Evolutionary conservation across 2,888 invertebrate genomes (phyloP), one percentile per base, ranked within the genome.

Genomic region (Patella pellucida): DNA sequence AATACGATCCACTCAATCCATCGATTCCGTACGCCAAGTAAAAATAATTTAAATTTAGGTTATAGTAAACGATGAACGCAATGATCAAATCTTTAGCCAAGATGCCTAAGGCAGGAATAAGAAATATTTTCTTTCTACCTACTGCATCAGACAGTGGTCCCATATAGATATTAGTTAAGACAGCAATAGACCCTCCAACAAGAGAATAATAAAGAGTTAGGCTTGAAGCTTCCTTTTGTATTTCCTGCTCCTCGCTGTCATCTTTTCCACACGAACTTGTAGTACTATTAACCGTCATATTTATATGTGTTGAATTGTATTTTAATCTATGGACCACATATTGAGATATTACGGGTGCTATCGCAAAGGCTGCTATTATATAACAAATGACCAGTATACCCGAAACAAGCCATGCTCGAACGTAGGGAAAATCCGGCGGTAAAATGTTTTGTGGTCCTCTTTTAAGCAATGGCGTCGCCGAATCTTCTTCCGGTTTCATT

Each of bases 1-100:
- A 79, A 14, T 80, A 71, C 23, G 78, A 76, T 14, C 84, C 84
- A 1, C 81, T 77, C 7, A 74, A 74, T 1, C 84, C 84, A 62
- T 83, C 83, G 1, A 83, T 15, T 23, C 76, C 74, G 56, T 77
- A 76, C 2, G 78, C 80, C 12, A 80, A 41, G 0, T 77, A 23
- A 50, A 82, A 78, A 68, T 73, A 81, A 41, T 54, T 72, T 4
- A 82, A 56, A 12, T 75, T 73, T 62, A 62, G 23, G 12, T 62
- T 23, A 62, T 23, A 62, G 14, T 62, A 62, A 5, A 62, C 62
- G 62, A 62, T 62, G 19, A 62, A n/a, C 19, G 19, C 23, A 23
- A 23, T 62, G 14, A 62, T 23, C 11, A 62, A 19, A 62, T 23
- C 19, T 62, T 62, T 62, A 19, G 23, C 19, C 3, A 62, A 62